These are phyloP conservation scores for Pseudomyrmex concolor DNA, from an alignment of 1,140 invertebrate species.

Conservation along the genomic window DNA sequence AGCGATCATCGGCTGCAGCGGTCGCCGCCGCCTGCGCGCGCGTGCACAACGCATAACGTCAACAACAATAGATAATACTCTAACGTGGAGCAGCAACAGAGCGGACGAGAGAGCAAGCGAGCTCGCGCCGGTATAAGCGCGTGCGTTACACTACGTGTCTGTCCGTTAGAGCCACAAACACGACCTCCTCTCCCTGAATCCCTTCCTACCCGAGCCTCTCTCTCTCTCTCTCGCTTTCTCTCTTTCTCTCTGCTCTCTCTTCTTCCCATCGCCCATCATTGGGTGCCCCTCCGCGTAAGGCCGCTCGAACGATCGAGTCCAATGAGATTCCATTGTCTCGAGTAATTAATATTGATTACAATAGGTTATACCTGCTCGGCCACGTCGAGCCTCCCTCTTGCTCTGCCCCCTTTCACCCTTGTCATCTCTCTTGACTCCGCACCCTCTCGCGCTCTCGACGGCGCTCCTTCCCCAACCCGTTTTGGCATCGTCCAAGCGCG, in stretches of 20 bases:
- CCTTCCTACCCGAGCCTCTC: conserved; percentile 8
- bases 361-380: conserved; percentile 82
- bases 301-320: conserved; percentile 84
- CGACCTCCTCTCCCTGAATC: conserved; percentile 68
- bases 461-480: conserved; percentile 38
- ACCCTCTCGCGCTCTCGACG: neutral
- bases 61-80: conserved; percentile 85
- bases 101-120: conserved; percentile 6
- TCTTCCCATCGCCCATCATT: conserved; percentile 50
- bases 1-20: conserved; percentile 54
- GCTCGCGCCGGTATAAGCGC: conserved; percentile 61
- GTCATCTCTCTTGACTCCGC: neutral
- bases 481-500: conserved; percentile 63
- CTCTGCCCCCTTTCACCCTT: conserved; percentile 38
- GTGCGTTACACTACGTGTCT: conserved; percentile 75
- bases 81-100: conserved; percentile 74
- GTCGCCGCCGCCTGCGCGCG: conserved; percentile 67
- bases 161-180: conserved; percentile 74
- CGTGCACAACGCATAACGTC: conserved; percentile 84
- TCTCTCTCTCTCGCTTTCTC: neutral
- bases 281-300: conserved; percentile 66
- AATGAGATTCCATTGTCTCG: conserved; percentile 85
- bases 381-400: conserved; percentile 65
- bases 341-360: conserved; percentile 86
- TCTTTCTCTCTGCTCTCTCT: conserved; percentile 34